Evolutionary conservation across 2,113 vertebrate species (phyloP).

Genomic region (Craseonycteris thonglongyai): DNA sequence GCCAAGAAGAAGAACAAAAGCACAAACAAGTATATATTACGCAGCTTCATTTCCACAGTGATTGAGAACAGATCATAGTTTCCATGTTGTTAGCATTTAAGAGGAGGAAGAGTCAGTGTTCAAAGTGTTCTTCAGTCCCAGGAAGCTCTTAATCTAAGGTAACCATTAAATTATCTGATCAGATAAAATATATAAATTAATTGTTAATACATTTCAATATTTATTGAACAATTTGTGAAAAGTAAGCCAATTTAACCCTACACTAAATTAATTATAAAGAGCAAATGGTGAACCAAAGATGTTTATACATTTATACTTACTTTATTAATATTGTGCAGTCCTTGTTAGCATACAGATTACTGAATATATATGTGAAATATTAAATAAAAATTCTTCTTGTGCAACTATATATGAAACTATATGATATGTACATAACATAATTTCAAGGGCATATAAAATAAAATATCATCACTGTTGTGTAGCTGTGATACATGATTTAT

Average conservation of each 20-base stretch:
- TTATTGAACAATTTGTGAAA: background rate
- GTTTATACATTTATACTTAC: background rate
- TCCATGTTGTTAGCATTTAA: background rate
- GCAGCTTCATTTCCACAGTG: background rate
- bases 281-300: background rate
- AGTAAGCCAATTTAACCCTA: background rate
- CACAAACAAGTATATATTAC: background rate
- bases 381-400: background rate
- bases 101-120: background rate
- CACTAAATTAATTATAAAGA: background rate
- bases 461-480: background rate
- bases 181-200: background rate
- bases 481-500: background rate
- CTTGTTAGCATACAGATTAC: background rate
- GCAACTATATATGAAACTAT: background rate
- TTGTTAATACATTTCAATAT: background rate
- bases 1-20: background rate
- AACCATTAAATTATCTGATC: background rate
- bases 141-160: background rate
- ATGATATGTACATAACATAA: background rate
- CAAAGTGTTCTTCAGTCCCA: background rate
- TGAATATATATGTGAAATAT: background rate
- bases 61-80: background rate
- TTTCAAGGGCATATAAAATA: background rate
- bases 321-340: background rate